A percentile compares a stretch with the other conserved stretches of the same genome.
These are phyloP conservation scores for Podabrus alpinus DNA, from an alignment of 2,888 invertebrate species.

Conservation along the genomic window DNA sequence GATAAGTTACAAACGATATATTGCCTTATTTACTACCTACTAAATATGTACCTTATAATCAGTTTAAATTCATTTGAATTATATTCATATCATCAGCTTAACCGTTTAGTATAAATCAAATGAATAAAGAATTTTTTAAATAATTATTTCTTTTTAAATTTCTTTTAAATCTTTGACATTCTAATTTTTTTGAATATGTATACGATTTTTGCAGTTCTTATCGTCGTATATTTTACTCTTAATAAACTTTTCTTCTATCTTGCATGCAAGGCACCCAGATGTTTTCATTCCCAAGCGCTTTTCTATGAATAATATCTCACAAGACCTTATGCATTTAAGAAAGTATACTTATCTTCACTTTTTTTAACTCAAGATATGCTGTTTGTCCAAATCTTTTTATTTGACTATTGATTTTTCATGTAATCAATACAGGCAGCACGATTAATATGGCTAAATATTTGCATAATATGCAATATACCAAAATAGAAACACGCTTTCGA, in stretches of 20 bases:
- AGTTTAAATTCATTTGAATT: neutral
- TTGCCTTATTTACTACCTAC: neutral
- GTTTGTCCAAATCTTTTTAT: neutral
- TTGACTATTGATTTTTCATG: neutral
- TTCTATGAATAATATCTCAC: slow-evolving; percentile 21
- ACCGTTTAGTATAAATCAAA: too few relatives aligned
- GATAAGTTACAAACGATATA: neutral
- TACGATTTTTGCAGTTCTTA: neutral
- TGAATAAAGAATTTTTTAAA: too few relatives aligned
- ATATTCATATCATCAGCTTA: too few relatives aligned
- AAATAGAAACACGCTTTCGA: neutral
- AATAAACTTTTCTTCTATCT: slow-evolving; percentile 22
- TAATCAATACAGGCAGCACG: neutral
- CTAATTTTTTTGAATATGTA: neutral
- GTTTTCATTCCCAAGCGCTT: slow-evolving; percentile 28
- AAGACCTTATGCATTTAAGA: slow-evolving; percentile 21
- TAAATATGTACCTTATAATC: too few relatives aligned
- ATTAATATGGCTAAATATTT: neutral
- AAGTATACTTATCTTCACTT: slow-evolving; percentile 14
- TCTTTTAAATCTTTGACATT: neutral
- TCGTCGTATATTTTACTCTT: slow-evolving; percentile 12
- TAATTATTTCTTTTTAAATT: neutral
- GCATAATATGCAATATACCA: neutral
- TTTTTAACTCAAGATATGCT: neutral
- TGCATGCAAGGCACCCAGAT: slow-evolving; percentile 27